Conservation (phyloP, 2,888 invertebrate genomes). For the Thymelicus sylvestris region DNA sequence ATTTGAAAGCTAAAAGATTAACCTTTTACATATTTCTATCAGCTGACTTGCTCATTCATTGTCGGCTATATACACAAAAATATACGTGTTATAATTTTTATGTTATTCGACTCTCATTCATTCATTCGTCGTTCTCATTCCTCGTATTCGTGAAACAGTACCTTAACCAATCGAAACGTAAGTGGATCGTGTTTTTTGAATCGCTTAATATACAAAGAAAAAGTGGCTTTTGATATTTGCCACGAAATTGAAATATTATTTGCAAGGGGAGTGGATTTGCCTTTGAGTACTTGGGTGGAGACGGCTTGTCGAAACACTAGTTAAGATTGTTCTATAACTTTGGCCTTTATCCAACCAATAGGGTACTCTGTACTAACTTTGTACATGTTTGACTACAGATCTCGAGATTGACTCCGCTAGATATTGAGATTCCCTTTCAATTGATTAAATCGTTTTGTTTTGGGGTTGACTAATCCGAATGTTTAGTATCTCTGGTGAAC, state of each 20-base stretch:
- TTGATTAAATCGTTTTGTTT: conserved; percentile 1
- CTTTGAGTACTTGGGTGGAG: conserved; percentile 26
- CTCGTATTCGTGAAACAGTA: background rate
- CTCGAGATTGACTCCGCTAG: background rate
- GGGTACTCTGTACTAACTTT: conserved; percentile 13
- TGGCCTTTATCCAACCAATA: conserved; percentile 23
- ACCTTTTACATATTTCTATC: too few relatives aligned
- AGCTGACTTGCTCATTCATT: too few relatives aligned
- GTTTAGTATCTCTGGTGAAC: conserved; percentile 15
- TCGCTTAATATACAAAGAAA: background rate
- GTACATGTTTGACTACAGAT: conserved; percentile 27
- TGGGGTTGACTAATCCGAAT: background rate
- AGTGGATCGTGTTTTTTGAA: background rate
- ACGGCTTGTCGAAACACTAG: conserved; percentile 20
- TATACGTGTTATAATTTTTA: too few relatives aligned
- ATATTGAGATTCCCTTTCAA: conserved; percentile 7
- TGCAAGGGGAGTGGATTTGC: conserved; percentile 22
- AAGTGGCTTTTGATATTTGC: conserved; percentile 13
- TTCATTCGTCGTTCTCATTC: too few relatives aligned
- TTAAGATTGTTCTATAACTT: conserved; percentile 26
- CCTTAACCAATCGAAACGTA: conserved; percentile 10
- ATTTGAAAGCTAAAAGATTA: too few relatives aligned
- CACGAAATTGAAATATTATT: conserved; percentile 30
- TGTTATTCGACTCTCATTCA: too few relatives aligned
- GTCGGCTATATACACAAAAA: too few relatives aligned